Evolutionary conservation across 1,140 invertebrate genomes (phyloP).

Genomic region (Acromyrmex heyeri): DNA sequence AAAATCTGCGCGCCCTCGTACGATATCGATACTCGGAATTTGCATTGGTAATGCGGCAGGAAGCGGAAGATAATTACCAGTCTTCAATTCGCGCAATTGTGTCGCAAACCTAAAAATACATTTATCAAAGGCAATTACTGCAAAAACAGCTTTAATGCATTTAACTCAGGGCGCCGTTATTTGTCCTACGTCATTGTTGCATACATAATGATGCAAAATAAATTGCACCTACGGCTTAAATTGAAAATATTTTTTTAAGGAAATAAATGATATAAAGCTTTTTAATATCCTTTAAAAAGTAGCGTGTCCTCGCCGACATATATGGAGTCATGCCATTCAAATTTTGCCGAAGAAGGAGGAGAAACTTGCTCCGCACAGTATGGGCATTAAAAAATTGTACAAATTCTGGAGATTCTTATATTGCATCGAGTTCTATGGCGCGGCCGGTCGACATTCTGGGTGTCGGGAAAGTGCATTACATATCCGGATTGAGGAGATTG

Average conservation of each 20-base stretch:
- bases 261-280: slow-evolving; percentile 10
- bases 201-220: not conserved
- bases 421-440: slow-evolving; percentile 53
- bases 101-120: slow-evolving; percentile 11
- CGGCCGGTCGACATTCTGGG: slow-evolving; percentile 57
- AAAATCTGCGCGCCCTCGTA: slow-evolving; percentile 41
- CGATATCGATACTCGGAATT: slow-evolving; percentile 40
- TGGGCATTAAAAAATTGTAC: slow-evolving; percentile 63
- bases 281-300: slow-evolving; percentile 48
- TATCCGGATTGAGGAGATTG: slow-evolving; percentile 63
- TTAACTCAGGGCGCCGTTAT: not conserved
- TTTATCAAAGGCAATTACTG: slow-evolving; percentile 9
- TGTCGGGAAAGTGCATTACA: slow-evolving; percentile 61
- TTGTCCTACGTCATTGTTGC: not conserved
- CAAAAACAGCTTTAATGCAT: not conserved
- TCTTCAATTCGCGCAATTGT: slow-evolving; percentile 37
- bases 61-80: slow-evolving; percentile 44
- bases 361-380: slow-evolving; percentile 34
- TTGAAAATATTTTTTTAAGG: slow-evolving; percentile 19
- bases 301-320: slow-evolving; percentile 12
- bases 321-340: slow-evolving; percentile 42
- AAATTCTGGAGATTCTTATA: slow-evolving; percentile 64
- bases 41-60: slow-evolving; percentile 46
- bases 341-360: slow-evolving; percentile 37
- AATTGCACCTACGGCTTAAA: not conserved